Evolutionary conservation across 2,888 invertebrate species (phyloP), one percentile per base, ranked within the genome.

Genomic region (Tinea trinotella): DNA sequence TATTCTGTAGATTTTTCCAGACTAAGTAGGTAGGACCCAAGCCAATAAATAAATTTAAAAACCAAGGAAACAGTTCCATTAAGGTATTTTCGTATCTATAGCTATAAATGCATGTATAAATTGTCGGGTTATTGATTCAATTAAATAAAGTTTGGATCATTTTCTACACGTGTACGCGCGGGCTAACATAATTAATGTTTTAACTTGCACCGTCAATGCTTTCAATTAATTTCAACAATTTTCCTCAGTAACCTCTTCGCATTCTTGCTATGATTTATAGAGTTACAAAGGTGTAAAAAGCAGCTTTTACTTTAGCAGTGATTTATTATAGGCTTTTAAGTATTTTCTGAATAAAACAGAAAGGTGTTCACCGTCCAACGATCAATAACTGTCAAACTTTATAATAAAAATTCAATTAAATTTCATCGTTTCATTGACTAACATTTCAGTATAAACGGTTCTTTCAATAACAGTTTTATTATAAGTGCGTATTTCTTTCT

Each of bases 371-470:
- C 35, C 35, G 30, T 17, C 52, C 18, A 9, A 52, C 54, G 52
- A 56, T 56, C 56, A 56, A 56, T 56, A 54, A 54, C 54, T 56
- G 56, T 44, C 56, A 52, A 48, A 19, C 15, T 52, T 24, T 22
- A 35, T 15, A 53, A 54, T 36, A 35, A 54, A 56, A 52, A 56
- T 50, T 46, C 54, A 52, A 54, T 54, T 56, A 54, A 56, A 54
- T 22, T 50, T 24, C 18, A 50, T 24, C 24, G 50, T 24, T 24
- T 50, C 40, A 48, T 48, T 48, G 20, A 20, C 20, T 19, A 48
- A 20, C 48, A 17, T 19, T 40, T 40, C n/a, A 40, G 15, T 15
- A 40, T 13, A 40, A 40, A 40, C 40, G 40, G 40, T 40, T 12
- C 40, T 40, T 40, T 40, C 40, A 40, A 40, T 40, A 40, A 40